Percentiles rank a stretch among this genome's conserved stretches.
phyloP scores from a whole-genome alignment of 30 jellyfish, hydroid and myxozoan species.

The Aurelia sp. region DNA sequence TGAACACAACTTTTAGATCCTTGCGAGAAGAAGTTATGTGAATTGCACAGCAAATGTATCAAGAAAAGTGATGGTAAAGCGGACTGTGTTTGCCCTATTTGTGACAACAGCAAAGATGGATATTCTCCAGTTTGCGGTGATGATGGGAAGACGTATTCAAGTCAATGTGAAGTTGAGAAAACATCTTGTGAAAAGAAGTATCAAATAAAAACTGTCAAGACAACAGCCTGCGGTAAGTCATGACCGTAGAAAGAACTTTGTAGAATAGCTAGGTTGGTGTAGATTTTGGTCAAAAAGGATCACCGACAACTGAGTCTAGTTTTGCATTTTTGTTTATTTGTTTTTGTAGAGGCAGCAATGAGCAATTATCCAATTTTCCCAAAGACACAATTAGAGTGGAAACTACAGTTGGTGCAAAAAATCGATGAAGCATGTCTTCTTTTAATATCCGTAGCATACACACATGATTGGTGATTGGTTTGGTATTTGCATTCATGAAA shows the following conservation, averaged over 20 bases:
- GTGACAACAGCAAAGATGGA: not conserved
- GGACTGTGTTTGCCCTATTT: slow-evolving; percentile 68
- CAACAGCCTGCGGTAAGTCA: slow-evolving; percentile 73
- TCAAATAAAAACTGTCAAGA: slow-evolving; percentile 29
- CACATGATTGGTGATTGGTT: too few species aligned
- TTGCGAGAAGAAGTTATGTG: slow-evolving; percentile 21
- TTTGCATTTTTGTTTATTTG: too few species aligned
- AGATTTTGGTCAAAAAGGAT: too few species aligned
- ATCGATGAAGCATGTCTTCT: too few species aligned
- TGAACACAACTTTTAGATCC: slow-evolving; percentile 20
- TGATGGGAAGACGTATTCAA: slow-evolving; percentile 84
- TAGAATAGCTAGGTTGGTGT: too few species aligned
- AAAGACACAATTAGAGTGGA: too few species aligned
- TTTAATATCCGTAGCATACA: too few species aligned
- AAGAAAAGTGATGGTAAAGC: slow-evolving; percentile 33
- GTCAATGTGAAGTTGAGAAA: slow-evolving; percentile 63
- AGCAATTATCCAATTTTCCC: too few species aligned
- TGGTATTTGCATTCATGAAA: too few species aligned
- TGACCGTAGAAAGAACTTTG: not conserved
- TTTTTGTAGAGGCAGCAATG: too few species aligned
- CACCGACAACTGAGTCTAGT: too few species aligned
- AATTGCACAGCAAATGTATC: slow-evolving; percentile 31
- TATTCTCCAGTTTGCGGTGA: slow-evolving; percentile 86
- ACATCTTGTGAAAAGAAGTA: slow-evolving; percentile 46
- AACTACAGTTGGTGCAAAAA: too few species aligned